phyloP scores from a whole-genome alignment of 2,797 vertebrate species.

The Buphagus erythrorhynchus region DNA sequence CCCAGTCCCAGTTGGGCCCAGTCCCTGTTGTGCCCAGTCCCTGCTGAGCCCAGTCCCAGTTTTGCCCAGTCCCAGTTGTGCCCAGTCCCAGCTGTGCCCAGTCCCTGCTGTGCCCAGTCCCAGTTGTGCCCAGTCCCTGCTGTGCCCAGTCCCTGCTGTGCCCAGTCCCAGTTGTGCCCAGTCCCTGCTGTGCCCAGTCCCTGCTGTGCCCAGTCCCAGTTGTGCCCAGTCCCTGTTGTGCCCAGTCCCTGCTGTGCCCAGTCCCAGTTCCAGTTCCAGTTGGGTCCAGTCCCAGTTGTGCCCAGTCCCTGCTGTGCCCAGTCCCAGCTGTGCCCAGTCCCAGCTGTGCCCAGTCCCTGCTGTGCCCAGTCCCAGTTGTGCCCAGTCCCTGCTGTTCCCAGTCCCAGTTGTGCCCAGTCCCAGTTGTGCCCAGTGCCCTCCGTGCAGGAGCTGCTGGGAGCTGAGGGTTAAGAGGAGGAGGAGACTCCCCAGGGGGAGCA shows the following conservation, averaged over 20 bases:
- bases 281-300: fast-evolving
- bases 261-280: no score
- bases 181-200: fast-evolving
- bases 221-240: no score
- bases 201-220: no score
- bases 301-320: no score
- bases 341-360: no score
- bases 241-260: not conserved
- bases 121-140: fast-evolving
- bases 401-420: fast-evolving
- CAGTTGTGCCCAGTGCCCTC: fast-evolving
- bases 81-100: fast-evolving
- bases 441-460: not conserved
- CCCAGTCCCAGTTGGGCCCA: fast-evolving
- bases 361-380: no score
- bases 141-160: not conserved
- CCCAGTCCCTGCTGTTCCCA: no score
- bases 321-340: no score
- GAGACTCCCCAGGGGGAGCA: not conserved
- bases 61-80: no score
- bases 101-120: not conserved
- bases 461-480: not conserved
- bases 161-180: no score
- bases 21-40: no score
- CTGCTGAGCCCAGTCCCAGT: no score